phyloP scores from a whole-genome alignment of 2,888 invertebrate genomes.

The Drosophila conformis region DNA sequence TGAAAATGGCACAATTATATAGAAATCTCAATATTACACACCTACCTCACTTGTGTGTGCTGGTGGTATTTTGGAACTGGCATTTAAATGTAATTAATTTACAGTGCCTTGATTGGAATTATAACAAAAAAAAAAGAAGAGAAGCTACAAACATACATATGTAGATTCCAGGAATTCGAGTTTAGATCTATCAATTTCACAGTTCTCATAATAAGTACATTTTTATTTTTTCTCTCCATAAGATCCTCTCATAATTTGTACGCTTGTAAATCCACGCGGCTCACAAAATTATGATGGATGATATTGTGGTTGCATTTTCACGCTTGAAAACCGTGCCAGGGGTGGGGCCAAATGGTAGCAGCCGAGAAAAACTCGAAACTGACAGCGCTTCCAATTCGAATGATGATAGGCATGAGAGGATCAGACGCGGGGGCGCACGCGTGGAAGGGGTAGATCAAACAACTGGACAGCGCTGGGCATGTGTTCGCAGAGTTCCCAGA shows the following conservation, averaged over 20 bases:
- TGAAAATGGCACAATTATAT: slow-evolving; percentile 70
- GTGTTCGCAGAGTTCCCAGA: slow-evolving; percentile 51
- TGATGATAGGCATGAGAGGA: slow-evolving; percentile 41
- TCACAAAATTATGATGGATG: slow-evolving; percentile 77
- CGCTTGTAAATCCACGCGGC: slow-evolving; percentile 81
- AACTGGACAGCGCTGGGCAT: slow-evolving; percentile 46
- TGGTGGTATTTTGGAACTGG: slow-evolving; percentile 31
- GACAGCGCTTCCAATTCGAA: slow-evolving; percentile 65
- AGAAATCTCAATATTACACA: slow-evolving; percentile 50
- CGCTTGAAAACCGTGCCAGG: slow-evolving; percentile 53
- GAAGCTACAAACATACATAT: not conserved
- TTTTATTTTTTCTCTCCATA: slow-evolving; percentile 14
- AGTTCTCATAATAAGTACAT: slow-evolving; percentile 63
- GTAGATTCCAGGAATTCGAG: slow-evolving; percentile 53
- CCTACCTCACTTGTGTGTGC: slow-evolving; percentile 13
- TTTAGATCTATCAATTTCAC: slow-evolving; percentile 70
- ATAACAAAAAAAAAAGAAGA: slow-evolving; percentile 7
- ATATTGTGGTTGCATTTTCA: slow-evolving; percentile 68
- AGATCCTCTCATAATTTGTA: slow-evolving; percentile 72
- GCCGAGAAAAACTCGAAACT: slow-evolving; percentile 58
- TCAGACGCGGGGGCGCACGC: slow-evolving; percentile 57
- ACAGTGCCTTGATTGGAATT: slow-evolving; percentile 39
- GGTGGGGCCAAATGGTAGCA: slow-evolving; percentile 48
- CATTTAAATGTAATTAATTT: slow-evolving; percentile 74
- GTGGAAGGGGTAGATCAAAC: slow-evolving; percentile 56